Evolutionary conservation across 2,113 vertebrate species (phyloP).

Genomic region (Lipotes vexillifer): DNA sequence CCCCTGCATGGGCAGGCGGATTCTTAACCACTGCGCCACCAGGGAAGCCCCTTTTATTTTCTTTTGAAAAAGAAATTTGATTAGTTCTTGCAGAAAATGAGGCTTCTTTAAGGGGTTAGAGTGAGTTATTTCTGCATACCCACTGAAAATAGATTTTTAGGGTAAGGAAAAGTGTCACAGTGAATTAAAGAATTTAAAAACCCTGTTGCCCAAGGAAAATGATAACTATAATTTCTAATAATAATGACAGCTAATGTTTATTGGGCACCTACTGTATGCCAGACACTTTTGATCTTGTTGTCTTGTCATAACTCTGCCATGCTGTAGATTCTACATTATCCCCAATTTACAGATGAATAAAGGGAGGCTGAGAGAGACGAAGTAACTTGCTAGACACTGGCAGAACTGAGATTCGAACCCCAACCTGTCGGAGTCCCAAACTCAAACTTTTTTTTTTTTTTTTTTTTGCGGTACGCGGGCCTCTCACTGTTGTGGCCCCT

Average conservation of each 20-base stretch:
- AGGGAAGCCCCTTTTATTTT: not conserved
- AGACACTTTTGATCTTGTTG: not conserved
- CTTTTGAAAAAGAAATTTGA: not conserved
- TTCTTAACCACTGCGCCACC: too few relatives aligned
- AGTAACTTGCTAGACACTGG: not conserved
- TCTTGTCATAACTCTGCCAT: rapidly evolving
- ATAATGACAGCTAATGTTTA: too few relatives aligned
- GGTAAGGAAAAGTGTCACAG: not conserved
- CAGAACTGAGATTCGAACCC: not conserved
- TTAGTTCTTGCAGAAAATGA: not conserved
- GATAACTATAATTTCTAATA: not conserved
- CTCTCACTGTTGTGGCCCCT: too few relatives aligned
- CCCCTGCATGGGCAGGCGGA: too few relatives aligned
- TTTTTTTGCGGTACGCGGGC: too few relatives aligned
- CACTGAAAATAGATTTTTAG: not conserved
- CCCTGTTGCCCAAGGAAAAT: not conserved
- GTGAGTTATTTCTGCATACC: not conserved
- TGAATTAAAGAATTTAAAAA: not conserved
- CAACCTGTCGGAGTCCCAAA: rapidly evolving
- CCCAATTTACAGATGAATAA: not conserved
- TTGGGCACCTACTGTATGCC: not conserved
- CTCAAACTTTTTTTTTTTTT: not conserved
- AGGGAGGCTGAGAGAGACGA: not conserved
- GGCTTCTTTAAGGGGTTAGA: not conserved
- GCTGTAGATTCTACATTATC: rapidly evolving